phyloP scores from a whole-genome alignment of 1,140 invertebrate species.

The Dendroctonus valens region DNA sequence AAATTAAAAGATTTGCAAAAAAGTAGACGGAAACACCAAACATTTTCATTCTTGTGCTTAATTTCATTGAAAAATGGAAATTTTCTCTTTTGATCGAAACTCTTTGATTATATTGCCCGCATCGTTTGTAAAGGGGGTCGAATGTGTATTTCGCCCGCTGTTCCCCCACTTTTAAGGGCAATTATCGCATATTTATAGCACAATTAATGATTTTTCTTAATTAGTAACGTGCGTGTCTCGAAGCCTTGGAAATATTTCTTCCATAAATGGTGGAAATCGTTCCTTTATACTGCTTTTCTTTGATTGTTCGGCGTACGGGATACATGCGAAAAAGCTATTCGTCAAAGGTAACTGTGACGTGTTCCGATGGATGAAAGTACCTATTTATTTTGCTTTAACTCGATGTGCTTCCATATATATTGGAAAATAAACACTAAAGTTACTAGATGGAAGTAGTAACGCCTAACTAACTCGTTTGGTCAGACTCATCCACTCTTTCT shows the following conservation, averaged over 20 bases:
- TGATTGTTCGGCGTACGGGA: conserved; percentile 25
- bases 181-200: conserved; percentile 41
- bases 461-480: too few species aligned
- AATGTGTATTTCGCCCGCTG: conserved; percentile 13
- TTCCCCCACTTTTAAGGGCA: conserved; percentile 28
- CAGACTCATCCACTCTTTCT: too few species aligned
- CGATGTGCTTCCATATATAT: too few species aligned
- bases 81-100: not conserved
- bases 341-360: conserved; percentile 36
- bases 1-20: too few species aligned
- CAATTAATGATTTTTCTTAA: conserved; percentile 48
- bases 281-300: conserved; percentile 41
- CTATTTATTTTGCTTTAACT: conserved; percentile 22
- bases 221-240: conserved; percentile 43
- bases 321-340: conserved; percentile 38
- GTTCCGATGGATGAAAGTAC: conserved; percentile 23
- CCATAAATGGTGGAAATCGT: conserved; percentile 43
- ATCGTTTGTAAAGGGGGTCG: conserved; percentile 5
- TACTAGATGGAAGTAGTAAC: too few species aligned
- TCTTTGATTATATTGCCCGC: conserved; percentile 8
- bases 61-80: too few species aligned
- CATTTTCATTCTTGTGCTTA: too few species aligned
- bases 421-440: too few species aligned
- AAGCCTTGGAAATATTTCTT: conserved; percentile 40
- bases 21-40: too few species aligned